Evolutionary conservation across 2,888 invertebrate species (phyloP), one percentile per base, ranked within the genome.

Genomic region (Nasonovia ribisnigri): DNA sequence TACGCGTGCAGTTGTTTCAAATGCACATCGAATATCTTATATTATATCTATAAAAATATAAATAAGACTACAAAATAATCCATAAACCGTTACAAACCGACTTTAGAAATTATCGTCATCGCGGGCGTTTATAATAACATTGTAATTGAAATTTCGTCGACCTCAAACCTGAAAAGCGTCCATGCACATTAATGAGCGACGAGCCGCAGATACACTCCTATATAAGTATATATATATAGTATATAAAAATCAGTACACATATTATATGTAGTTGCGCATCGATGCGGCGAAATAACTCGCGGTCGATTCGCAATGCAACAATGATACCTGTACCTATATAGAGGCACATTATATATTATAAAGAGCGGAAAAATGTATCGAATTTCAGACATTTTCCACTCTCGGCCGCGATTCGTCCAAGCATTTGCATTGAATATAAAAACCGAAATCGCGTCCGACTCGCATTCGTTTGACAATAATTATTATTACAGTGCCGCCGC

Each of bases 341-440:
- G 20, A 67, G 6, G 20, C 20, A 77, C 36, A 20, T 36, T 6
- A 2, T 77, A 36, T 42, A 20, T 8, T 20, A 20, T 77, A 20
- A 77, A 77, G 3, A n/a, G n/a, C 24, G 24, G 60, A 60, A 90
- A 60, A 46, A 90, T 90, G n/a, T 60, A 60, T 90, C 89, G 89
- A 60, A 60, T 90, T 90, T 90, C 89, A 90, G 60, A 46, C 60
- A 60, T 60, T 60, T 26, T 3, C 46, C 8, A 3, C 20, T 77
- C 29, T 36, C 57, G 43, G 57, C 29, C 29, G 20, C 46, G 3
- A 43, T 67, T 67, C 26, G 48, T 67, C 36, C 42, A 5, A 26
- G 46, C 48, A 90, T 90, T 84, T 51, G 51, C 77, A 51, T 84
- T 77, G 48, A 84, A 90, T 90, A 51, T 10, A 51, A 87, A 87